phyloP scores from a whole-genome alignment of 1,140 invertebrate genomes.

The Theocolax elegans region DNA sequence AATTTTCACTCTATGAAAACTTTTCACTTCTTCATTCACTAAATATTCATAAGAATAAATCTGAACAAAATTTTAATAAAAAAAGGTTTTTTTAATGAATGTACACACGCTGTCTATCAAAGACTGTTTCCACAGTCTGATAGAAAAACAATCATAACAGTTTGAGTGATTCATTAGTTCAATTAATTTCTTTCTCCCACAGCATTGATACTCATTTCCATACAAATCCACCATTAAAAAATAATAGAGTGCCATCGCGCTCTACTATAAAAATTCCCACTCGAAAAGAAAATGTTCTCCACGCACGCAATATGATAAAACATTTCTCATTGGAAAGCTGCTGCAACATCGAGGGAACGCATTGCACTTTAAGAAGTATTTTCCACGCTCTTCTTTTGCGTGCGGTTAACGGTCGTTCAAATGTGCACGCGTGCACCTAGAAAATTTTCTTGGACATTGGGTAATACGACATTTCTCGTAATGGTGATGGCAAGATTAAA shows the following conservation, averaged over 20 bases:
- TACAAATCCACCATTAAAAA: conserved; percentile 7
- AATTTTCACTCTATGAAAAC: no score
- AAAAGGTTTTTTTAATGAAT: no score
- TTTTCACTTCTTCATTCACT: no score
- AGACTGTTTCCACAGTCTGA: no score
- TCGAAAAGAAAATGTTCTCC: neutral
- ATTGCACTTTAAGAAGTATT: neutral
- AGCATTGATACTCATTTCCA: conserved; percentile 4
- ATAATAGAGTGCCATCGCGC: neutral
- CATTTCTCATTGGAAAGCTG: neutral
- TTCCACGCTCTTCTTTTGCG: conserved; percentile 26
- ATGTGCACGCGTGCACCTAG: neutral
- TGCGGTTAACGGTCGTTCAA: neutral
- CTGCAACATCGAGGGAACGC: neutral
- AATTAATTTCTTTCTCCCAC: conserved; percentile 14
- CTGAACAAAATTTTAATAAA: no score
- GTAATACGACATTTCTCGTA: no score
- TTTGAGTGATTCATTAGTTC: neutral
- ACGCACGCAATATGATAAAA: conserved; percentile 20
- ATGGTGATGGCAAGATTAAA: no score
- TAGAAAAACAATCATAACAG: no score
- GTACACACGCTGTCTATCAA: no score
- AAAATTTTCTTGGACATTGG: no score
- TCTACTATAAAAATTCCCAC: neutral
- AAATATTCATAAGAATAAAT: no score